Percentiles rank a stretch among this genome's conserved stretches.
Conservation (phyloP, 2,888 invertebrate species). For the Drosophila maculinotata region DNA sequence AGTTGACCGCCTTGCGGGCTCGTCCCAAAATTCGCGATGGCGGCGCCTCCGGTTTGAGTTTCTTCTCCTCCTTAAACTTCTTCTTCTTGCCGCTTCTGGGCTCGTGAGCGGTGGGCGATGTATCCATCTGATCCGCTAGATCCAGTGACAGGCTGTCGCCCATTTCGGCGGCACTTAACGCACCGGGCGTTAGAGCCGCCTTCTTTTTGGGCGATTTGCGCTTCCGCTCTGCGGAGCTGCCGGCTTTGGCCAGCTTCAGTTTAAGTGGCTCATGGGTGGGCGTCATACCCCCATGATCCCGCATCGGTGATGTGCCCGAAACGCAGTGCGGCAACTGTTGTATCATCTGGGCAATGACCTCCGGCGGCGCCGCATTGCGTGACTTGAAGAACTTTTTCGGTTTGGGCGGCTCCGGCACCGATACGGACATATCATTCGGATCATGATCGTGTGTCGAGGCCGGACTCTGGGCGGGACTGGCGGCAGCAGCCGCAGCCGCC, state of each 20-base stretch:
- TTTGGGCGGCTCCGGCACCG: constrained; percentile 87
- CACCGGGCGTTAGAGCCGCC: constrained; percentile 58
- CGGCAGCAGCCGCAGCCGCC: constrained; percentile 70
- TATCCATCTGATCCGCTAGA: constrained; percentile 31
- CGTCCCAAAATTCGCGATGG: constrained; percentile 84
- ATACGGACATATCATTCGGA: constrained; percentile 75
- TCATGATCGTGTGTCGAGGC: constrained; percentile 81
- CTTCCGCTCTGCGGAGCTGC: constrained; percentile 82
- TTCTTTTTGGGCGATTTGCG: constrained; percentile 79
- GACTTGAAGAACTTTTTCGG: constrained; percentile 97
- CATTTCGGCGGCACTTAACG: constrained; percentile 49
- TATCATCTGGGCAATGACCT: constrained; percentile 84
- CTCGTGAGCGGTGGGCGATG: constrained; percentile 61
- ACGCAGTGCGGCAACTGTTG: constrained; percentile 82
- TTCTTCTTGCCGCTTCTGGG: constrained; percentile 57
- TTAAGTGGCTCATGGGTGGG: constrained; percentile 80
- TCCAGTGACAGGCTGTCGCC: constrained; percentile 45
- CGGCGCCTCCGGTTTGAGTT: constrained; percentile 82
- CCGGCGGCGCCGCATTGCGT: constrained; percentile 88
- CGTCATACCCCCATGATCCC: constrained; percentile 67
- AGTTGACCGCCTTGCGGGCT: constrained; percentile 88
- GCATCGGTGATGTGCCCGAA: constrained; percentile 79
- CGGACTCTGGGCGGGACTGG: constrained; percentile 69
- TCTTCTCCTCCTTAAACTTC: constrained; percentile 83
- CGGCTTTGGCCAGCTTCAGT: constrained; percentile 81